Evolutionary conservation across 1,140 invertebrate genomes (phyloP).

Genomic region (Sipha flava): DNA sequence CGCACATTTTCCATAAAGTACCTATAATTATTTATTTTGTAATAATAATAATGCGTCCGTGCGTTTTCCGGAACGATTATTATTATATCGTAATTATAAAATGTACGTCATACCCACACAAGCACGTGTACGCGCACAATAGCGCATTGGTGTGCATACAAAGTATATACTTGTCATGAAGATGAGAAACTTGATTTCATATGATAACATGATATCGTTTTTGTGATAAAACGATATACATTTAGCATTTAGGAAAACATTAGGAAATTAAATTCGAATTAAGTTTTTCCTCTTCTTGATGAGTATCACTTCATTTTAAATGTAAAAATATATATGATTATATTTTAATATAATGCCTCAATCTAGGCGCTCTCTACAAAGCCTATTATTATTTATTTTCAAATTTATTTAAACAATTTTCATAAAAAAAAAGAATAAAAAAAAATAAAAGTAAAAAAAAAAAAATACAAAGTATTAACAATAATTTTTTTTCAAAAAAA

Average conservation of each 20-base stretch:
- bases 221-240: neutral
- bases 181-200: conserved; percentile 25
- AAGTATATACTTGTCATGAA: conserved; percentile 16
- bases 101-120: neutral
- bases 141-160: neutral
- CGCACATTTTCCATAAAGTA: neutral
- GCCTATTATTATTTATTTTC: neutral
- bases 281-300: conserved; percentile 33
- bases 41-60: neutral
- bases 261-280: conserved; percentile 1
- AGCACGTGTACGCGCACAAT: neutral
- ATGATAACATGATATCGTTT: neutral
- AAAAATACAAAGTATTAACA: neutral
- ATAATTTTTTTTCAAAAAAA: neutral
- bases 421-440: neutral
- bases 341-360: neutral
- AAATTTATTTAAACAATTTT: neutral
- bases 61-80: neutral
- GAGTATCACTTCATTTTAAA: neutral
- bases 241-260: neutral
- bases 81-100: neutral
- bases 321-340: neutral
- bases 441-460: neutral
- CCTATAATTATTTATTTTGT: neutral
- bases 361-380: conserved; percentile 13